These are phyloP conservation scores for Petrocephalus microphthalmus DNA, from an alignment of 2,113 vertebrate species.

Conservation along the genomic window DNA sequence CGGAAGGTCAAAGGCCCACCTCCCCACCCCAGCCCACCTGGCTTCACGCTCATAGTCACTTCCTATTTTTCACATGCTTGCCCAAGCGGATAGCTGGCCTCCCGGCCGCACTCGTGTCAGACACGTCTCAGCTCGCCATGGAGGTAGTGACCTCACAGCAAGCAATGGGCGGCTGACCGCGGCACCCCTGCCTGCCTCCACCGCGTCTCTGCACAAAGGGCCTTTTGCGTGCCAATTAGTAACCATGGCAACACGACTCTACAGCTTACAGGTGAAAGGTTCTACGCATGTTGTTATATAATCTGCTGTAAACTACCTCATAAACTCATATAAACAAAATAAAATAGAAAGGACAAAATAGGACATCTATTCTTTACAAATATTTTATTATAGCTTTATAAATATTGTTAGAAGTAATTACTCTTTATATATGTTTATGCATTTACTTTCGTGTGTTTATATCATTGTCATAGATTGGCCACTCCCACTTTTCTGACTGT, in stretches of 20 bases:
- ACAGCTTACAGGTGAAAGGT: not conserved
- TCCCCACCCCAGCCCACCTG: not conserved
- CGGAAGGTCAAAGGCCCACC: not conserved
- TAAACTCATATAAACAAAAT: not conserved
- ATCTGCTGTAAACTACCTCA: not conserved
- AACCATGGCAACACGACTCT: not conserved
- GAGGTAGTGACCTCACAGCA: not conserved
- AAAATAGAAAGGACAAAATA: not conserved
- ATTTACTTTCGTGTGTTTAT: no score
- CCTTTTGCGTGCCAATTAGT: not conserved
- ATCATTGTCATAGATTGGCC: no score
- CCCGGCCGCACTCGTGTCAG: not conserved
- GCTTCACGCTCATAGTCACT: not conserved
- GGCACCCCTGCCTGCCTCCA: not conserved
- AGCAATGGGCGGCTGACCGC: not conserved
- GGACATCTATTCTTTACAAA: not conserved
- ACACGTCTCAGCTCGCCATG: not conserved
- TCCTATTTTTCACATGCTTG: conserved; percentile 5
- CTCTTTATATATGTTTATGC: no score
- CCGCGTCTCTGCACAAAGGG: not conserved
- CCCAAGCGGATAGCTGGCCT: not conserved
- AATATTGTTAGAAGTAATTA: no score
- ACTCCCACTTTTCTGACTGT: no score
- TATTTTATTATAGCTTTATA: not conserved
- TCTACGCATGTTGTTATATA: not conserved